phyloP scores from a whole-genome alignment of 1,140 invertebrate species.

The Anadara kagoshimensis region DNA sequence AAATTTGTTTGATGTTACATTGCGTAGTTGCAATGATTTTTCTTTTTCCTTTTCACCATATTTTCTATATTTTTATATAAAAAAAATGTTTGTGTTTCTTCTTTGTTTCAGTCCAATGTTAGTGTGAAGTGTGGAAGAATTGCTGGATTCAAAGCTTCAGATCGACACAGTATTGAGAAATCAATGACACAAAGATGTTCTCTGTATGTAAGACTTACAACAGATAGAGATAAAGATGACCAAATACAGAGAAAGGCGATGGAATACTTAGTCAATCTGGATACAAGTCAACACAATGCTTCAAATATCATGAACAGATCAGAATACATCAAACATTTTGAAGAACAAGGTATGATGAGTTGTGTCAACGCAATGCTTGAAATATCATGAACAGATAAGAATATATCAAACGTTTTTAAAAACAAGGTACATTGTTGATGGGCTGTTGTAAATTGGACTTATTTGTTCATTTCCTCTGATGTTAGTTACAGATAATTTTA shows the following conservation, averaged over 20 bases:
- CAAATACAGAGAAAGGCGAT: slow-evolving; percentile 41
- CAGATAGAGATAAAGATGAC: slow-evolving; percentile 41
- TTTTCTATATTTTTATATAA: no score
- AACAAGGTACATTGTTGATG: slow-evolving; percentile 52
- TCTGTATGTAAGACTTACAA: slow-evolving; percentile 65
- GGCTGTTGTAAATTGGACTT: not conserved
- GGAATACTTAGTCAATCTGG: slow-evolving; percentile 38
- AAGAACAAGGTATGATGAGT: slow-evolving; percentile 49
- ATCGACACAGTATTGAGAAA: slow-evolving; percentile 77
- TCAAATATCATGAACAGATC: slow-evolving; percentile 8
- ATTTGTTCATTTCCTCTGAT: no score
- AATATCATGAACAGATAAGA: slow-evolving; percentile 11
- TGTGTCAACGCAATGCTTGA: slow-evolving; percentile 19
- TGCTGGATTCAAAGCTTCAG: slow-evolving; percentile 78
- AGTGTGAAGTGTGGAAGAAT: slow-evolving; percentile 77
- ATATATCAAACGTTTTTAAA: slow-evolving; percentile 43
- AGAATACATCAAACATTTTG: slow-evolving; percentile 43
- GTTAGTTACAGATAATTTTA: no score
- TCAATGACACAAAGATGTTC: slow-evolving; percentile 75
- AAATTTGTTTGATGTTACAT: no score
- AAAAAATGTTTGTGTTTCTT: slow-evolving; percentile 2
- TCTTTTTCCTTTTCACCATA: no score
- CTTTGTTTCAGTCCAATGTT: slow-evolving; percentile 63
- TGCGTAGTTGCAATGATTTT: no score
- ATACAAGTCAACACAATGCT: slow-evolving; percentile 33